Base-by-base conservation (phyloP, 2,888 invertebrate genomes). In the Mesorhabditis sp. region DNA sequence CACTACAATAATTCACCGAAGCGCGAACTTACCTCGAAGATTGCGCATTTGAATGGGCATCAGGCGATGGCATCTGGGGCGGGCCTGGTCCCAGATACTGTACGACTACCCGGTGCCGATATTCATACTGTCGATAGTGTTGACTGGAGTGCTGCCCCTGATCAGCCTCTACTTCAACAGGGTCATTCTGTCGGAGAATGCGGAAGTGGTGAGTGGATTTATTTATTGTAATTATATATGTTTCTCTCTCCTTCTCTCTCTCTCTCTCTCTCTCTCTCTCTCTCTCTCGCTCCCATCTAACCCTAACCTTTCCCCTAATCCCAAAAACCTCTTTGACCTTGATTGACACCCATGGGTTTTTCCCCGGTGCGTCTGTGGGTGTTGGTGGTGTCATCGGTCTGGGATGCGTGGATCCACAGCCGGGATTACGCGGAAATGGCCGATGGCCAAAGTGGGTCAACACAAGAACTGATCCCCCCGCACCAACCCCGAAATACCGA, bases 131-230 rank as follows among this genome's bases (percentile, higher is more conserved):
- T 75, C 77, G 2, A 10, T 79, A 13, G n/a, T 80, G 61, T 45
- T 76, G 62, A 74, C 77, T 45, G 74, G 72, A 15, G 62, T 78
- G 28, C 45, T 80, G 10, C 81, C 81, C 4, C 65, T 69, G n/a
- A 45, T 69, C 6, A 41, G 76, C 13, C 71, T 81, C 43, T 71
- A 45, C 61, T 70, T 76, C 42, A 71, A 69, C 28, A 76, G 78
- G 5, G 75, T 79, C 43, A 71, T 67, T 15, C 67, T 80, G n/a
- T 74, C 77, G 5, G 74, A 74, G 65, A 84, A 81, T 76, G 82
- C 84, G 2, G 84, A 84, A 73, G 82, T 83, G 72, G 83, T 84
- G 65, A 72, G 79, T 76, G 64, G 70, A 66, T 65, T 65, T 13
- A n/a, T 65, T 63, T 63, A 61, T 62, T 61, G 63, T 67, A 45